Evolutionary conservation across 92 coral and sea anemone genomes (phyloP), one percentile per base, ranked within the genome.

Genomic region (Pocillopora grandis): DNA sequence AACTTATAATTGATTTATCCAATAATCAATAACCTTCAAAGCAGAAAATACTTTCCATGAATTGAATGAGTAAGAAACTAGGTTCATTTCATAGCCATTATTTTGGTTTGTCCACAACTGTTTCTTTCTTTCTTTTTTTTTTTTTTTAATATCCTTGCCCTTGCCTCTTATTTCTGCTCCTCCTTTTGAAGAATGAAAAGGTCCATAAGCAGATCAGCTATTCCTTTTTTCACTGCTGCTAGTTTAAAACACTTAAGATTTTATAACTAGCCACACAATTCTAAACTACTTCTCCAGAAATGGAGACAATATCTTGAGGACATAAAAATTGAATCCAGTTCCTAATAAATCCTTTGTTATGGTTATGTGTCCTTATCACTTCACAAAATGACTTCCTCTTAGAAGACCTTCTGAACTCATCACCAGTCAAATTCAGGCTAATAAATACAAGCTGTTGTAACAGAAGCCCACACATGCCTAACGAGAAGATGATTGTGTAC

Each of bases 351-450:
- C 98, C 98, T 72, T 72, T 94, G 83, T 96, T 88, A 76, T 92
- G 88, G n/a, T 90, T 92, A 56, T 92, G 89, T 19, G 89, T 81
- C 72, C 76, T 76, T 18, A 94, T 75, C 13, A 89, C 78, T 82
- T 92, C 88, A 93, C 94, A 89, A 70, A 88, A 89, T 70, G 94
- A 67, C 79, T 91, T 89, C 62, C 85, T 86, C 75, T 79, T 89
- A 20, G 92, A 73, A 8, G 87, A 76, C 67, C 95, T 95, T 42
- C 98, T 88, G 94, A 96, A 96, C 87, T 96, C 99, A 78, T 96
- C 98, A 0, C 96, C 95, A 58, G 99, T 96, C 62, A 96, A 75
- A 85, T 96, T 94, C 36, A 96, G 91, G 74, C 97, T 96, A 75
- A 94, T 86, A 37, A 96, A 92, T 31, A 88, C 33, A 48, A 94